Evolutionary conservation across 1,140 invertebrate species (phyloP), one percentile per base, ranked within the genome.

Genomic region (Polypedilum pembai): DNA sequence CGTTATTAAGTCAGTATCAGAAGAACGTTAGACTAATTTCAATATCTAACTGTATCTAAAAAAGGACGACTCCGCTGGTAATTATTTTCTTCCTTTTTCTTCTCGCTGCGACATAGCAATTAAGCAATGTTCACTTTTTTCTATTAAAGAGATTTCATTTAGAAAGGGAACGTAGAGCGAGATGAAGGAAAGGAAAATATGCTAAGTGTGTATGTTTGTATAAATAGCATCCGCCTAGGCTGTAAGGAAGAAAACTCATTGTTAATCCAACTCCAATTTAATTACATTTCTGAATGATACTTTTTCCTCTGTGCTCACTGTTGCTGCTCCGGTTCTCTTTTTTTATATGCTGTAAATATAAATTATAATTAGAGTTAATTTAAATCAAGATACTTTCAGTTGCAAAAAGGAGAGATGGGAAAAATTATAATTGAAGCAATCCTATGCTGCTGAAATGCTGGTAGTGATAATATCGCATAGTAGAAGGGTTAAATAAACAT

Each of bases 241-340:
- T 12, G n/a, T 56, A 56, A n/a, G 45, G 3, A 12, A 56, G 45
- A n/a, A n/a, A 12, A n/a, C 12, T n/a, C 45, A n/a, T n/a, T 56
- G n/a, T n/a, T 56, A 56, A 56, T 56, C 45, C 45, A 56, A 56
- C 45, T 56, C n/a, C 45, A 56, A 56, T 56, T 56, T 56, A 56
- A 56, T 56, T 56, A 56, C 8, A n/a, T n/a, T n/a, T 56, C 12
- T 12, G n/a, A 56, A 56, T 12, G 24, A 33, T 33, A 33, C 5
- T 33, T 33, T 33, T 33, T 33, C 24, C 5, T 33, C 24, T 33
- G 5, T 33, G 10, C 45, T n/a, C 45, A 33, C 24, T 33, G 24
- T 33, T 33, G 24, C 24, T 33, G 24, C 24, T 5, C 5, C 24
- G 1, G 24, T 33, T 33, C 24, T 33, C 4, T 56, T 56, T 56